Conservation (phyloP, 1,140 invertebrate genomes). For the Steinernema feltiae region DNA sequence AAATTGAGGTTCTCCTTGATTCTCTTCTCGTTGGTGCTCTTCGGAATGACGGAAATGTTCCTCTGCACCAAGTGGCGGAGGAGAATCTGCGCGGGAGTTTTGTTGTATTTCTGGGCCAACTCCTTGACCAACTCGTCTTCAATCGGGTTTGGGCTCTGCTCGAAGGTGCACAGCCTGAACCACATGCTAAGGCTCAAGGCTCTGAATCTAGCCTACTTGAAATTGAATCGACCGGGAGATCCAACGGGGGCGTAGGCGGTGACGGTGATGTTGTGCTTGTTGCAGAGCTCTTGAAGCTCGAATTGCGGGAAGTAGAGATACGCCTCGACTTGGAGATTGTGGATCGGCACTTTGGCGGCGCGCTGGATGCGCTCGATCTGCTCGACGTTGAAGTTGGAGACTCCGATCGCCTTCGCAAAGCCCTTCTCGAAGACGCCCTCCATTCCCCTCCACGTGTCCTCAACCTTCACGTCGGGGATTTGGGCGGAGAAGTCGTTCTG, state of each 20-base stretch:
- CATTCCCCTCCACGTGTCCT: conserved; percentile 42
- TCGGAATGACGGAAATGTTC: conserved; percentile 58
- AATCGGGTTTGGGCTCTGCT: neutral
- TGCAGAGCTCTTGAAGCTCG: conserved; percentile 50
- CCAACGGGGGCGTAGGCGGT: conserved; percentile 58
- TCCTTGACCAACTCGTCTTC: conserved; percentile 58
- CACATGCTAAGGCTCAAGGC: conserved; percentile 6
- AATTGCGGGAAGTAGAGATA: conserved; percentile 54
- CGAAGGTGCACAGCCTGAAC: conserved; percentile 3
- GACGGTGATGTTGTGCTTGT: conserved; percentile 40
- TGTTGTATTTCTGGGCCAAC: conserved; percentile 64
- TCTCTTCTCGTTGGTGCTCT: conserved; percentile 43
- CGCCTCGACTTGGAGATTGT: conserved; percentile 47
- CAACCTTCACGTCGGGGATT: neutral
- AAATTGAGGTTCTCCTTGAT: conserved; percentile 60
- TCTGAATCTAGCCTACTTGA: conserved; percentile 5
- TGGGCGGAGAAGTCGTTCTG: neutral
- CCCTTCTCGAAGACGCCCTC: conserved; percentile 49
- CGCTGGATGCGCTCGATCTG: conserved; percentile 49
- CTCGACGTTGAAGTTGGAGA: conserved; percentile 57
- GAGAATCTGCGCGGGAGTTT: conserved; percentile 64
- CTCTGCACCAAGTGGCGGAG: conserved; percentile 57
- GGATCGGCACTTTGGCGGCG: conserved; percentile 26
- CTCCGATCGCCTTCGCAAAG: conserved; percentile 53
- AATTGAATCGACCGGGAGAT: conserved; percentile 43